Conservation (phyloP, 2,113 vertebrate species). For the Hystrix cristata region DNA sequence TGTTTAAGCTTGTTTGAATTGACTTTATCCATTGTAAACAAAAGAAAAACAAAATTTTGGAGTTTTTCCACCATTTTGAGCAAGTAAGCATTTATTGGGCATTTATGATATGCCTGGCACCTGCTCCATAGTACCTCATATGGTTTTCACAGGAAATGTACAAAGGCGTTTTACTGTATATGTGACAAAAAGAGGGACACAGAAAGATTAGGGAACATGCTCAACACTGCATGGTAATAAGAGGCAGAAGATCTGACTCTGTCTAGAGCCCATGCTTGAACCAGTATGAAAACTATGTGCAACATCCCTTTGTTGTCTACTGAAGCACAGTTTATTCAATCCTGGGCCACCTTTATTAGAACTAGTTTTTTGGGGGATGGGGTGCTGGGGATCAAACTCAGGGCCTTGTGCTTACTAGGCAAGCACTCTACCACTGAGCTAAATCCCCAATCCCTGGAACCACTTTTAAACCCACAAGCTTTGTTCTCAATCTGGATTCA, state of each 20-base stretch:
- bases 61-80: background rate
- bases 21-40: background rate
- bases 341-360: background rate
- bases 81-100: background rate
- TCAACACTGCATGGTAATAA: background rate
- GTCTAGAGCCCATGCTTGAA: background rate
- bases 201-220: background rate
- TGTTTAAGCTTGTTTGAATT: constrained; percentile 5
- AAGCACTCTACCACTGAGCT: no score
- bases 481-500: constrained; percentile 17
- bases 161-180: background rate
- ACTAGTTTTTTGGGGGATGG: background rate
- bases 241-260: background rate
- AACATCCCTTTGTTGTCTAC: background rate
- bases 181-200: background rate
- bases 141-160: constrained; percentile 12
- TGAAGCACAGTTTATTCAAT: background rate
- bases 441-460: background rate
- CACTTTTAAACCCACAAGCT: constrained; percentile 20
- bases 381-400: no score
- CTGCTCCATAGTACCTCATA: background rate
- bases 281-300: background rate
- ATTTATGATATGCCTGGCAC: background rate
- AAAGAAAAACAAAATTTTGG: constrained; percentile 22
- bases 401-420: no score